A percentile compares a stretch with the other conserved stretches of the same genome.
Conservation (phyloP, 2,113 vertebrate genomes). For the Myodes glareolus region DNA sequence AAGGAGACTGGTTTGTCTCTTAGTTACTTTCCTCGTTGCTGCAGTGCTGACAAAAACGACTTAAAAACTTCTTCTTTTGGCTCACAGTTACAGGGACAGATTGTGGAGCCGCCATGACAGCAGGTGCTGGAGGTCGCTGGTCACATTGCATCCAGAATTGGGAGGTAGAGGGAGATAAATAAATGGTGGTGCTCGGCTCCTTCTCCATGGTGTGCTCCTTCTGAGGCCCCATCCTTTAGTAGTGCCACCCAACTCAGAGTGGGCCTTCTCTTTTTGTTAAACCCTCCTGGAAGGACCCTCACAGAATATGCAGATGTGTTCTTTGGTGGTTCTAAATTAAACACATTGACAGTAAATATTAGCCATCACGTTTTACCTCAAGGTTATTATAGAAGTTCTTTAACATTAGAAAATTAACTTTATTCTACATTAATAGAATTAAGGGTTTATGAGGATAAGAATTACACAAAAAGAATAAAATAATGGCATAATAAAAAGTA, state of each 20-base stretch:
- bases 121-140: not conserved
- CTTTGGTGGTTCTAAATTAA: not conserved
- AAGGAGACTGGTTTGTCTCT: not conserved
- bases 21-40: not conserved
- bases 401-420: not conserved
- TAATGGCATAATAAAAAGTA: not conserved
- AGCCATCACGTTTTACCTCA: not conserved
- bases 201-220: not conserved
- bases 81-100: not conserved
- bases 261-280: not conserved
- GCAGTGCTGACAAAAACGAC: not conserved
- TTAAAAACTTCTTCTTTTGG: not conserved
- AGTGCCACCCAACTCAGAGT: not conserved
- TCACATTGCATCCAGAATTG: not conserved
- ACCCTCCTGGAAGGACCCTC: not conserved
- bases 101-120: not conserved
- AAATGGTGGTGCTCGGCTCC: not conserved
- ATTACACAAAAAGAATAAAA: not conserved
- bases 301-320: not conserved
- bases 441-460: not conserved
- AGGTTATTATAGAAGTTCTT: not conserved
- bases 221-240: not conserved
- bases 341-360: too few species aligned
- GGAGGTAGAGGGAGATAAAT: not conserved
- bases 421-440: not conserved